Evolutionary conservation across 2,888 invertebrate species (phyloP), one percentile per base, ranked within the genome.

Genomic region (Formica aserva): DNA sequence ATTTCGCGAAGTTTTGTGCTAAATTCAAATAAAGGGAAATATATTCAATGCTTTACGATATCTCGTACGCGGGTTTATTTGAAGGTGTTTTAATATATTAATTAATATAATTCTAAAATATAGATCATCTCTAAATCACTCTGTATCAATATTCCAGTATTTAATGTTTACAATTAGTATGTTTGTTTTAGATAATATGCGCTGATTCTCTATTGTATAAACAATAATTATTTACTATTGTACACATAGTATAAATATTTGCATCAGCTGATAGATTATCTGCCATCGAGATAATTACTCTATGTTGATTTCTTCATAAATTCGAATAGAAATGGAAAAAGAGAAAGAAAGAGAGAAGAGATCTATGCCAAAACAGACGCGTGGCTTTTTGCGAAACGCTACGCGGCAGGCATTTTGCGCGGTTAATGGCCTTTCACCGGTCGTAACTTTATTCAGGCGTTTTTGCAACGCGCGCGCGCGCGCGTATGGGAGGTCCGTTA

Each of bases 371-470:
- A 52, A n/a, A 52, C 52, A 65, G 66, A 26, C 76, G 62, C 83
- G 78, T 82, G 75, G 88, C 86, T 92, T 92, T 92, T 92, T 86
- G 84, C 84, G 78, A 78, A 84, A 63, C 78, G 78, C 81, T 85
- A 88, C 90, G 75, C 78, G 82, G 87, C 88, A 90, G 87, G 86
- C 88, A 87, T 92, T 91, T 92, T 89, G 86, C 89, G 77, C 88
- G 88, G 87, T 91, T 91, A 92, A 92, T 92, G 90, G 92, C 88
- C 85, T 92, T 92, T 92, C 89, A 88, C 87, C 88, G 88, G 83
- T 87, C 88, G 89, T 91, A 92, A 93, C 91, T 92, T 92, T 92
- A 91, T 91, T 92, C 91, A 88, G 71, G 66, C 87, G 89, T 87
- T 92, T 91, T 88, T 87, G 88, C 90, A 82, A 69, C 71, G 84